Conservation (phyloP, 1,140 invertebrate genomes). For the Lordiphosa clarofinis region DNA sequence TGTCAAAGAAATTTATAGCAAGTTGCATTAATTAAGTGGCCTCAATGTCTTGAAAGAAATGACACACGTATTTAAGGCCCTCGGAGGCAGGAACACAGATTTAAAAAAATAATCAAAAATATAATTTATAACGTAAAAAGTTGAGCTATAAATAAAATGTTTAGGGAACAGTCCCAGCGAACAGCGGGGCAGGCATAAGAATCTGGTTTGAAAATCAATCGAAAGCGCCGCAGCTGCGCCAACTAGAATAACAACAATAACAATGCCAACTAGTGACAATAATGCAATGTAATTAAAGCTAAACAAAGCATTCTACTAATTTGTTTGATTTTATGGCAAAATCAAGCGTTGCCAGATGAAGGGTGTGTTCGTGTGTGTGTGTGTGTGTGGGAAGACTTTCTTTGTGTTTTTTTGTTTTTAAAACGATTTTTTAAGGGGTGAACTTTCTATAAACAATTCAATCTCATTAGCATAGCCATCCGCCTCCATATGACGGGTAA, state of each 20-base stretch:
- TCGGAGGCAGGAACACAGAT: background rate
- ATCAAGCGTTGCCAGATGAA: conserved; percentile 16
- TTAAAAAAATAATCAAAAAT: conserved; percentile 37
- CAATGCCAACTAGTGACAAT: conserved; percentile 36
- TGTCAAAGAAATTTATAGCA: conserved; percentile 23
- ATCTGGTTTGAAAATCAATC: conserved; percentile 62
- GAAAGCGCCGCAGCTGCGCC: conserved; percentile 57
- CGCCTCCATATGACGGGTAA: conserved; percentile 14
- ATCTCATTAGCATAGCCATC: conserved; percentile 55
- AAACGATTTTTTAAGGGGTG: conserved; percentile 36
- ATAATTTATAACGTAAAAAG: conserved; percentile 40
- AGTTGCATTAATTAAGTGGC: conserved; percentile 30
- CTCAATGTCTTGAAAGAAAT: conserved; percentile 26
- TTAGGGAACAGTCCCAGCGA: no score
- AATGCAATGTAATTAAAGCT: conserved; percentile 60
- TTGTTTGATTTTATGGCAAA: conserved; percentile 72
- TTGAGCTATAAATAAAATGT: conserved; percentile 17
- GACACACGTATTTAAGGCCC: conserved; percentile 26
- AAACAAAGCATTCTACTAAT: conserved; percentile 63
- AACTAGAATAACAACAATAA: conserved; percentile 16
- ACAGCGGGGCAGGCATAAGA: conserved; percentile 3
- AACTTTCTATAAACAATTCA: conserved; percentile 35
- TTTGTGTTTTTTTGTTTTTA: conserved; percentile 11
- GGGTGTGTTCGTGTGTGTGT: conserved; percentile 32
- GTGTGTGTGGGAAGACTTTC: conserved; percentile 26